These are phyloP conservation scores for Heterodera schachtii DNA, from an alignment of 1,140 invertebrate genomes.

Conservation along the genomic window DNA sequence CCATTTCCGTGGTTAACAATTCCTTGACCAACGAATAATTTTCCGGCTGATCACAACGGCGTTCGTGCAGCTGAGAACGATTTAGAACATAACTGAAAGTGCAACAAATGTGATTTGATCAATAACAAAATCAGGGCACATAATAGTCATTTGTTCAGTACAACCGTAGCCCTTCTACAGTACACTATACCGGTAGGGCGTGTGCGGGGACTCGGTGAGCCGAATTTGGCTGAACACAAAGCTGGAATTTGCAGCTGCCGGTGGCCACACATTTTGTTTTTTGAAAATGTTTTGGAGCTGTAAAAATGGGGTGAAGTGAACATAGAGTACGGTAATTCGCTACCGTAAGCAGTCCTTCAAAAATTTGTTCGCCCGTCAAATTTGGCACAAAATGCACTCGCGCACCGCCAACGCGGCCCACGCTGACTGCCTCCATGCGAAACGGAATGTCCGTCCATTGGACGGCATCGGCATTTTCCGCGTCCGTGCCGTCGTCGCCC, in stretches of 20 bases:
- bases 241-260: constrained; percentile 2
- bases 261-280: constrained; percentile 28
- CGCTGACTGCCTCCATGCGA: constrained; percentile 47
- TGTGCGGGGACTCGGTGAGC: constrained; percentile 44
- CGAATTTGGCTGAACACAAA: constrained; percentile 40
- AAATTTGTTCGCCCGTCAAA: constrained; percentile 27
- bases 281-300: constrained; percentile 47
- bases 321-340: constrained; percentile 8
- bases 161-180: background rate
- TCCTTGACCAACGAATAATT: constrained; percentile 40
- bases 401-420: constrained; percentile 42
- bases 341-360: constrained; percentile 28
- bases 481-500: background rate
- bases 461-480: constrained; percentile 9
- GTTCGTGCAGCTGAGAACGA: constrained; percentile 26
- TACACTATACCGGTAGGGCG: constrained; percentile 48
- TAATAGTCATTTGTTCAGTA: too few relatives aligned
- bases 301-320: background rate
- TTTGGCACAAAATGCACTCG: constrained; percentile 49
- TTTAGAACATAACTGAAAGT: constrained; percentile 8
- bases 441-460: constrained; percentile 45
- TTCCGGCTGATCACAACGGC: background rate
- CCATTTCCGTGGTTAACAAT: constrained; percentile 38
- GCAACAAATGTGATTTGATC: too few relatives aligned
- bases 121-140: background rate